Percentiles rank a stretch among this genome's conserved stretches.
Evolutionary conservation across 2,888 invertebrate species (phyloP).

Genomic region (Oligia fasciuncula): DNA sequence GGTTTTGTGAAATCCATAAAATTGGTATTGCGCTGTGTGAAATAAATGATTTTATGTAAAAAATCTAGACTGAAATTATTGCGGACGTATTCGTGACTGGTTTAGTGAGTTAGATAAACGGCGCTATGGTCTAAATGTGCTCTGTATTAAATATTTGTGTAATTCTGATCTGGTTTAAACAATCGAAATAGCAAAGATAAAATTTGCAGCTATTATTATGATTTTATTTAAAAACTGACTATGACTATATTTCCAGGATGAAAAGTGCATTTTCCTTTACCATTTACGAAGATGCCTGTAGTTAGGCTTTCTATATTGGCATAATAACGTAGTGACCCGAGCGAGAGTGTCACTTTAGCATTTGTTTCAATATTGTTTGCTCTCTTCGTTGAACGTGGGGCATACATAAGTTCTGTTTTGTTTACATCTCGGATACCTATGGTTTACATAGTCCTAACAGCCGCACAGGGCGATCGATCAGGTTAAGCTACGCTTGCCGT

Average conservation of each 20-base stretch:
- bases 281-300: not conserved
- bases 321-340: not conserved
- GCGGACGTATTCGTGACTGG: constrained; percentile 56
- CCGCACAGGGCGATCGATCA: too few species aligned
- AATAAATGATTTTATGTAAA: constrained; percentile 57
- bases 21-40: constrained; percentile 50
- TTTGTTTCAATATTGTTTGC: not conserved
- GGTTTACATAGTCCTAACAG: too few species aligned
- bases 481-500: too few species aligned
- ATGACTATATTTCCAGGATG: not conserved
- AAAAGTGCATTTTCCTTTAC: not conserved
- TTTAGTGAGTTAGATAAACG: constrained; percentile 10
- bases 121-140: constrained; percentile 5
- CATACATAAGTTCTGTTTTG: not conserved
- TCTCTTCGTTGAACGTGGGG: not conserved
- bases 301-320: not conserved
- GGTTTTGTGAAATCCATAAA: constrained; percentile 59
- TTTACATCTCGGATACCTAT: not conserved
- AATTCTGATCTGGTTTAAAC: not conserved
- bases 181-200: not conserved
- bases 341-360: not conserved
- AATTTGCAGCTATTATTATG: not conserved
- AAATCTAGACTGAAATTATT: constrained; percentile 59
- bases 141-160: constrained; percentile 34
- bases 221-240: not conserved